Conservation (phyloP, 2,797 vertebrate species). For the Chiloscyllium punctatum region DNA sequence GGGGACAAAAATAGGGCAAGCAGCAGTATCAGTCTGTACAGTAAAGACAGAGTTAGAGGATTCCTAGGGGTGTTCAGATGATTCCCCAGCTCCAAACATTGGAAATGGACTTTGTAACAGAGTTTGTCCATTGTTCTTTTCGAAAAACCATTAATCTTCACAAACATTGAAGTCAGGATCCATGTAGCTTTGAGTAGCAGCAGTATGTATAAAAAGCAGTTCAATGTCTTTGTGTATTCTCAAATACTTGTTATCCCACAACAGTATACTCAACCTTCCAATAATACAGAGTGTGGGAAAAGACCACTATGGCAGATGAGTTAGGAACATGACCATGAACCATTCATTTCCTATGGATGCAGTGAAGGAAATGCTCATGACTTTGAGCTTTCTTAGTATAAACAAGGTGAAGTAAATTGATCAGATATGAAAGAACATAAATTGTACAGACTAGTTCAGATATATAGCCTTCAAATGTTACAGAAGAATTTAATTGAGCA, state of each 20-base stretch:
- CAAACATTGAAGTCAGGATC: background rate
- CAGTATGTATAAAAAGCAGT: background rate
- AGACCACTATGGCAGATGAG: background rate
- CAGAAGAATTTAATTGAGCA: too few species aligned
- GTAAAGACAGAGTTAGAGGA: background rate
- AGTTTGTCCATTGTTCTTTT: background rate
- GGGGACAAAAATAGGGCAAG: too few species aligned
- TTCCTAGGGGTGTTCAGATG: background rate
- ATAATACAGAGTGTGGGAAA: too few species aligned
- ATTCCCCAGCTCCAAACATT: background rate
- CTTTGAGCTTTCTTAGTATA: background rate
- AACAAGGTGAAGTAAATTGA: background rate
- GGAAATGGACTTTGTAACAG: background rate
- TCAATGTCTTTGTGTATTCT: background rate
- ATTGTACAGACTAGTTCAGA: too few species aligned
- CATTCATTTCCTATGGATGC: background rate
- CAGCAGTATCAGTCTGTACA: too few species aligned
- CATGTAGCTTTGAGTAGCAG: too few species aligned
- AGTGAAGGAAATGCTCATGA: background rate
- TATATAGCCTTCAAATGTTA: too few species aligned
- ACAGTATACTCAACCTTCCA: background rate
- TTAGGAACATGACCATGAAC: background rate
- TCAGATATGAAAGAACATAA: too few species aligned
- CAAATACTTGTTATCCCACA: background rate
- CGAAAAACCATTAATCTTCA: background rate